Base-by-base conservation (phyloP, 1,140 invertebrate species). In the Araneus ventricosus region DNA sequence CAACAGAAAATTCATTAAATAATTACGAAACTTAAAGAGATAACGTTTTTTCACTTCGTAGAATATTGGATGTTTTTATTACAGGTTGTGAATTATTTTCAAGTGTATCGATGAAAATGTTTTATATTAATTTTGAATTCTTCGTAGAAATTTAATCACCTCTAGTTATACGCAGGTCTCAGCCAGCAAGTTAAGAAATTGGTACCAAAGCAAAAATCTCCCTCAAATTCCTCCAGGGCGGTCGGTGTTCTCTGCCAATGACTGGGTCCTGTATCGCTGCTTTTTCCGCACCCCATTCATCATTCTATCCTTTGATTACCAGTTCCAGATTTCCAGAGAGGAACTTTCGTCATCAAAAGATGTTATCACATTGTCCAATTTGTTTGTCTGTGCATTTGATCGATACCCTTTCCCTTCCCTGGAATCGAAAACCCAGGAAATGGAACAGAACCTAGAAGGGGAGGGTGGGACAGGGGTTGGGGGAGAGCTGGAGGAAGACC, bases 271-370 rank as follows among this genome's bases (percentile, higher is more conserved):
- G 30, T 34, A 75, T 34, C 67, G 14, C 17, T 30, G 30, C 67
- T 75, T 75, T 75, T 75, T 75, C 67, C 30, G 30, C 2, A 75
- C 30, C 67, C 67, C 67, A 75, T 75, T 75, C 67, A 75, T 75
- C 67, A 75, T 75, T 34, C 30, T 17, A 75, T 75, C 67, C 67
- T 75, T 75, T 75, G 67, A 75, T 75, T 75, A 75, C 67, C 67
- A 75, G 67, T 75, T 75, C 67, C 67, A 75, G 67, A 75, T 75
- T 75, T 75, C 34, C 67, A 75, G 67, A 27, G 39, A n/a, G 45
- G 80, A 84, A 52, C 41, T 84, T 37, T 87, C 85, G 34, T 87
- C 85, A 87, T 87, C 85, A 87, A 87, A 84, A 84, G 87, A 88
- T 70, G 61, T 59, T 75, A 88, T 88, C 57, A 88, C 87, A 59